Percentiles rank a stretch among this genome's conserved stretches.
Evolutionary conservation across 1,140 invertebrate genomes (phyloP).

Genomic region (Laupala kohalensis): DNA sequence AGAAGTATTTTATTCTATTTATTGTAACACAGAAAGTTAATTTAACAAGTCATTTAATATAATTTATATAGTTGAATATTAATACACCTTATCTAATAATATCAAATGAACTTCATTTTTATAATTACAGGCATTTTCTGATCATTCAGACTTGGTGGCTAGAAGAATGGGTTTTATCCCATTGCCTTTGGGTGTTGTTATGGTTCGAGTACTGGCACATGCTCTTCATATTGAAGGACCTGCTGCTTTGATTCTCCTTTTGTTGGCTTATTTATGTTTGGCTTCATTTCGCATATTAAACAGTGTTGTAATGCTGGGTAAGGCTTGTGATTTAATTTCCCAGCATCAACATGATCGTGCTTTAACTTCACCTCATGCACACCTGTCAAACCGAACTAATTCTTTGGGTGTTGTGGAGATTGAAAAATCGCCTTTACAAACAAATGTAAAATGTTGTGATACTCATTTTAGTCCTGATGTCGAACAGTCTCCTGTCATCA

Average conservation of each 20-base stretch:
- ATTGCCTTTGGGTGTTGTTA: slow-evolving; percentile 81
- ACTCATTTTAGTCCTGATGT: slow-evolving; percentile 18
- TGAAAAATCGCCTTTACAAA: slow-evolving; percentile 12
- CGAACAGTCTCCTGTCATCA: not conserved
- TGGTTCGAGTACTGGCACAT: slow-evolving; percentile 66
- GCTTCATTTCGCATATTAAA: slow-evolving; percentile 70
- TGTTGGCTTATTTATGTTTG: slow-evolving; percentile 67
- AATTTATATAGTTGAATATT: no score
- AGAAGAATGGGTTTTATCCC: slow-evolving; percentile 96
- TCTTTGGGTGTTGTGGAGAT: not conserved
- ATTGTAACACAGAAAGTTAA: not conserved
- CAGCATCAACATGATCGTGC: slow-evolving; percentile 49
- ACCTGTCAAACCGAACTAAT: slow-evolving; percentile 29
- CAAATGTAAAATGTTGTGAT: slow-evolving; percentile 24
- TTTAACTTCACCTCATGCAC: slow-evolving; percentile 18
- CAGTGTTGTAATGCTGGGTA: slow-evolving; percentile 76
- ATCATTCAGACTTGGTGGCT: slow-evolving; percentile 91
- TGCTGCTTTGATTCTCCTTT: slow-evolving; percentile 52
- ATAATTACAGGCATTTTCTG: slow-evolving; percentile 72
- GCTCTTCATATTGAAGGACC: slow-evolving; percentile 47
- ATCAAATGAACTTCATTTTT: no score
- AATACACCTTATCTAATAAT: no score
- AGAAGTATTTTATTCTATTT: not conserved
- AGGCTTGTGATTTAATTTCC: slow-evolving; percentile 72
- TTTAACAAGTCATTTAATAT: not conserved